Base-by-base conservation (phyloP, 2,797 vertebrate species). In the Fratercula arctica region DNA sequence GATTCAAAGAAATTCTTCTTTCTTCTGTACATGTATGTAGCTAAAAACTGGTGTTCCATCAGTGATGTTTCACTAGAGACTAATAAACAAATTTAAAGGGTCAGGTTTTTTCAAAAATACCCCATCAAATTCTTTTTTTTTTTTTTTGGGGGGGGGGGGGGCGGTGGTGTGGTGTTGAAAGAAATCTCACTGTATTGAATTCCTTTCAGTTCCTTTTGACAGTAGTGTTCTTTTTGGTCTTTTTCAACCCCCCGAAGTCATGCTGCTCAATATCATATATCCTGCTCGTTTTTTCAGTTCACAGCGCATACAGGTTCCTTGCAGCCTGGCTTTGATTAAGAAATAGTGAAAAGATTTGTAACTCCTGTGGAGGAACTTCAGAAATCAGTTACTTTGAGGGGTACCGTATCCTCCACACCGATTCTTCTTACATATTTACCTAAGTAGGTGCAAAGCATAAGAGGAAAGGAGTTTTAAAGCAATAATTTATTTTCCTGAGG, bases 91-190 rank as follows among this genome's bases (percentile, higher is more conserved):
- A 45, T 16, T 18, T 6, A 61, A 57, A 2, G 0, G 2, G 3
- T 43, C 17, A 3, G 0, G 10, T 14, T 29, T 26, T 54, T 86
- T 29, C 31, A 21, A 43, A 75, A 88, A 84, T 16, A 48, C 1
- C 4, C 9, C 13, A 59, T 45, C 11, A n/a, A n/a, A 37, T 59
- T 70, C 2, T 13, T 16, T 28, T 28, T 8, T n/a, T n/a, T n/a
- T n/a, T n/a, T n/a, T n/a, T n/a, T n/a, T n/a, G 19, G 24, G n/a
- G 8, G 11, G 3, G 10, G 6, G 4, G 2, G 9, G 25, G 6
- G 4, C n/a, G 39, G 39, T 39, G 39, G 41, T 13, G 7, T 5
- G 12, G 3, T 35, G 4, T 53, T 88, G 35, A 57, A 87, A 85
- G 16, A 61, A 39, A 48, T 45, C 16, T 50, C 35, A 41, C 8